Evolutionary conservation across 2,113 vertebrate genomes (phyloP).

Genomic region (Australoheros scitulus): DNA sequence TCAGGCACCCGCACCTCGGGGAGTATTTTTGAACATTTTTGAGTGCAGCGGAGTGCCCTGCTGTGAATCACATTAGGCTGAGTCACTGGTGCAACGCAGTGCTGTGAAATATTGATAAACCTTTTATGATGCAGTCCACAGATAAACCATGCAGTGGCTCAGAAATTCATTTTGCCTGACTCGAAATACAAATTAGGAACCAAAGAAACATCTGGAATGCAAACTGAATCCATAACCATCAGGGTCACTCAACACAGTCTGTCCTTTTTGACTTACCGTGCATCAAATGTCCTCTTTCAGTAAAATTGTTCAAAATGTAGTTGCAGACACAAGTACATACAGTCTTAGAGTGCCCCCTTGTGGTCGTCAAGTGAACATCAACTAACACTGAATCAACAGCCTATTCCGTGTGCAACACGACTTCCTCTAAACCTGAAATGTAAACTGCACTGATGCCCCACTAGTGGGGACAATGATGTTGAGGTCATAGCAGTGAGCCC

Average conservation of each 20-base stretch:
- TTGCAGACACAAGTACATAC: not conserved
- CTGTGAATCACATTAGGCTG: not conserved
- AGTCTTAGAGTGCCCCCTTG: constrained; percentile 45
- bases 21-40: not conserved
- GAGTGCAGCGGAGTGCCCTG: not conserved
- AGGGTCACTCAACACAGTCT: not conserved
- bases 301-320: not conserved
- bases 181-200: not conserved
- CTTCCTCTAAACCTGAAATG: not conserved
- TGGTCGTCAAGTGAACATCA: constrained; percentile 36
- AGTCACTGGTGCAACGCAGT: not conserved
- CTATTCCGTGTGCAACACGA: not conserved
- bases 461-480: not conserved
- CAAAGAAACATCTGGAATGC: not conserved
- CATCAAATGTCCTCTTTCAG: not conserved
- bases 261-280: not conserved
- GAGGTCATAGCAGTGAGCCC: not conserved
- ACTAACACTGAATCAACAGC: not conserved
- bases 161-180: not conserved
- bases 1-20: not conserved
- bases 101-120: not conserved
- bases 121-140: not conserved
- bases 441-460: not conserved
- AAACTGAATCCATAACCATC: not conserved
- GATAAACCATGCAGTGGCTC: not conserved